Evolutionary conservation across 2,888 invertebrate genomes (phyloP).

Genomic region (Apodemia duryi): DNA sequence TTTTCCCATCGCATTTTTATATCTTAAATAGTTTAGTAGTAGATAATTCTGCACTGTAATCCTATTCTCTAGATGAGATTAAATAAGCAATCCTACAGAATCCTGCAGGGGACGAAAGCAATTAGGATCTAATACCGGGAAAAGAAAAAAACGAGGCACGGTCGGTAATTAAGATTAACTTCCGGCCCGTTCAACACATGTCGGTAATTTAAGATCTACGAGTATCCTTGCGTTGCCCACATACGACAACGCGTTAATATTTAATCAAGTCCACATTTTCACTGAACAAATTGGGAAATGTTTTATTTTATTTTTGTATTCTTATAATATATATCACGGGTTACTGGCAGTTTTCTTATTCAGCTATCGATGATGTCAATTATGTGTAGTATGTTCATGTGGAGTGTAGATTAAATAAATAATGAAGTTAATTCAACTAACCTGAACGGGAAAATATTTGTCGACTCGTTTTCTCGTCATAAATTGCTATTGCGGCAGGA

Average conservation of each 20-base stretch:
- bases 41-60: background rate
- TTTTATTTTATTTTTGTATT: slow-evolving; percentile 3
- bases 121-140: slow-evolving; percentile 13
- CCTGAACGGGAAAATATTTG: too few relatives aligned
- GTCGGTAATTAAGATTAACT: slow-evolving; percentile 11
- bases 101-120: slow-evolving; percentile 11
- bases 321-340: background rate
- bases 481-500: too few relatives aligned
- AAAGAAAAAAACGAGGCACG: background rate
- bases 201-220: slow-evolving; percentile 13
- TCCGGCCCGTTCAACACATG: slow-evolving; percentile 6
- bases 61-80: background rate
- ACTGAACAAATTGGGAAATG: background rate
- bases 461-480: too few relatives aligned
- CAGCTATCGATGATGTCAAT: too few relatives aligned
- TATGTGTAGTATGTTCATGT: too few relatives aligned
- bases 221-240: background rate
- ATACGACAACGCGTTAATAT: background rate
- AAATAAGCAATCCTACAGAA: slow-evolving; percentile 11
- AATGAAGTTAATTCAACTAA: too few relatives aligned
- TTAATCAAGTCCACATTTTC: background rate
- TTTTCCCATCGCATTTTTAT: background rate
- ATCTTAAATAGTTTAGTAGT: background rate
- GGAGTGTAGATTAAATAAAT: too few relatives aligned
- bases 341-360: background rate